These are phyloP conservation scores for Tiliacea citrago DNA, from an alignment of 2,888 invertebrate species.

Conservation along the genomic window DNA sequence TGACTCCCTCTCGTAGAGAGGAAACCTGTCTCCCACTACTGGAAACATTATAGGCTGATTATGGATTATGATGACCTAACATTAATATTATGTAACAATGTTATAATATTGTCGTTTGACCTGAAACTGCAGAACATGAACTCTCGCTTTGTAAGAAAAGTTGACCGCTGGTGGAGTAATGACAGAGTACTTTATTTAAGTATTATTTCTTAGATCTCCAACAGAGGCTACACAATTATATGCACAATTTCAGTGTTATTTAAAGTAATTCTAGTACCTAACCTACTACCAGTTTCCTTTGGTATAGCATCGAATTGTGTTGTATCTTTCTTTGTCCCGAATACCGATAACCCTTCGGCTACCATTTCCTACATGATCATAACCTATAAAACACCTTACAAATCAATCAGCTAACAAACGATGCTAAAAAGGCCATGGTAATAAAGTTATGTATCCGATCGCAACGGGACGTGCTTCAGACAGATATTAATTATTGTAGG, in stretches of 20 bases:
- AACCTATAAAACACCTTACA: conserved; percentile 27
- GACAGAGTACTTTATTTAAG: neutral
- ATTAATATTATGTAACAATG: neutral
- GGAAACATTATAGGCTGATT: no score
- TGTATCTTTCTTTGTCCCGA: neutral
- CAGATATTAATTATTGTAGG: conserved; percentile 75
- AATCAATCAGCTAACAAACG: conserved; percentile 65
- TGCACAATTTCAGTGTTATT: no score
- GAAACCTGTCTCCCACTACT: no score
- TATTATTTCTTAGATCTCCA: no score
- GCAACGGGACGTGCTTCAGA: conserved; percentile 62
- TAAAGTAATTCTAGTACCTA: neutral
- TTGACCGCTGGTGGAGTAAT: neutral
- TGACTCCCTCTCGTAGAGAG: no score
- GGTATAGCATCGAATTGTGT: neutral
- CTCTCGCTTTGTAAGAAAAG: neutral
- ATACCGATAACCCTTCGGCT: neutral
- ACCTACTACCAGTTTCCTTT: neutral
- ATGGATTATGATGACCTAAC: no score
- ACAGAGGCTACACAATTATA: no score
- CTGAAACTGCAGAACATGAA: neutral
- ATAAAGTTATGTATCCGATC: conserved; percentile 64
- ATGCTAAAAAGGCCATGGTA: conserved; percentile 65
- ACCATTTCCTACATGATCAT: conserved; percentile 14
- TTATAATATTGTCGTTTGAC: neutral